These are phyloP conservation scores for Agrilus planipennis DNA, from an alignment of 1,140 invertebrate species.

Conservation along the genomic window DNA sequence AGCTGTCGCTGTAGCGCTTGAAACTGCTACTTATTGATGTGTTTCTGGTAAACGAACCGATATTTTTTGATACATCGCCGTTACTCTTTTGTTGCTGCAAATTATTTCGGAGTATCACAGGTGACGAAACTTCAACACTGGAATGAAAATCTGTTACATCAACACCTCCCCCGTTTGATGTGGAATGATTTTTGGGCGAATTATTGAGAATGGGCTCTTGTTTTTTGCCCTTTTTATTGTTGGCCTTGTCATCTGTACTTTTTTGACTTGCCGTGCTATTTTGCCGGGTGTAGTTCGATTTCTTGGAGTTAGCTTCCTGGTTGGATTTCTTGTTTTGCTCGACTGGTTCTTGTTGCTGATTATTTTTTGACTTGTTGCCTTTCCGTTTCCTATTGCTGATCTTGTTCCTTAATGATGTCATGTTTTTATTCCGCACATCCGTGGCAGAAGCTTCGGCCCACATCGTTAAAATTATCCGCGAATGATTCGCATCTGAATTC, in stretches of 20 bases:
- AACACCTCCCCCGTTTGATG: too few species aligned
- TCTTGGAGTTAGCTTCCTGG: constrained; percentile 2
- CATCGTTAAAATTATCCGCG: too few species aligned
- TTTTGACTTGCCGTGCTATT: constrained; percentile 10
- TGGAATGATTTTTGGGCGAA: too few species aligned
- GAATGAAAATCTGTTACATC: too few species aligned
- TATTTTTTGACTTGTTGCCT: constrained; percentile 15
- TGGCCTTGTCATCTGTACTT: constrained; percentile 5
- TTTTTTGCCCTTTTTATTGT: too few species aligned
- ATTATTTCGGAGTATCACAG: constrained; percentile 12
- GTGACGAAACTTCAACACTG: constrained; percentile 3
- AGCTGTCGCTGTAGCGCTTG: constrained; percentile 32
- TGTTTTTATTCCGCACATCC: constrained; percentile 22
- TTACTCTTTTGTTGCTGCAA: constrained; percentile 13
- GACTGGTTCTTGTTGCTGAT: constrained; percentile 4
- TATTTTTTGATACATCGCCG: constrained; percentile 5
- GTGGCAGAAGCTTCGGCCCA: too few species aligned
- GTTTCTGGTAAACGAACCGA: too few species aligned
- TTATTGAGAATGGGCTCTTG: too few species aligned
- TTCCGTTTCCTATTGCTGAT: constrained; percentile 26
- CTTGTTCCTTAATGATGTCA: constrained; percentile 26
- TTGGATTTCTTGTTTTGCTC: constrained; percentile 1
- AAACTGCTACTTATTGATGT: constrained; percentile 12
- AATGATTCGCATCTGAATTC: too few species aligned
- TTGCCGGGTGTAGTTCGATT: constrained; percentile 6